Conservation (phyloP, 2,113 vertebrate genomes). For the Entelurus aequoreus region DNA sequence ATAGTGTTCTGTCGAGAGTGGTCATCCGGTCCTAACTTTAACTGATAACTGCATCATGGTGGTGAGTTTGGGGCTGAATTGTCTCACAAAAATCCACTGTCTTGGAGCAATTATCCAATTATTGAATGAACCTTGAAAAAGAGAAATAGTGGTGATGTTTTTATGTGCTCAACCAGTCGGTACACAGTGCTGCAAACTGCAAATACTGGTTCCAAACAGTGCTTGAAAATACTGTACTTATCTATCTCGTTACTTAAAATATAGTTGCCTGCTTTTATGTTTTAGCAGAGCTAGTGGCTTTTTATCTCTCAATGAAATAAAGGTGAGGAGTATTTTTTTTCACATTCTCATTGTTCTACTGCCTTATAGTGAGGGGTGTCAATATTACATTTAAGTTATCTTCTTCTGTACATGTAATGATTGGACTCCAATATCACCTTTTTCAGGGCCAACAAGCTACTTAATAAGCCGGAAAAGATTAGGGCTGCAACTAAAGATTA, state of each 20-base stretch:
- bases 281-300: neutral
- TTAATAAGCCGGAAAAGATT: too few relatives aligned
- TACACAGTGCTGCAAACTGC: neutral
- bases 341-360: too few relatives aligned
- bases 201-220: neutral
- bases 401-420: too few relatives aligned
- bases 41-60: constrained; percentile 51
- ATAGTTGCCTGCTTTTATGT: neutral
- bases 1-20: constrained; percentile 11
- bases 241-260: neutral
- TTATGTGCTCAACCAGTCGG: neutral
- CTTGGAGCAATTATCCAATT: neutral
- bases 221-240: too few relatives aligned
- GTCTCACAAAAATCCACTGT: neutral
- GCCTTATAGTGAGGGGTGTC: too few relatives aligned
- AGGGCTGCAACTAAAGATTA: too few relatives aligned
- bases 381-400: too few relatives aligned
- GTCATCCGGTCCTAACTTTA: constrained; percentile 4
- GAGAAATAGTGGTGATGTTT: neutral
- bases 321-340: too few relatives aligned
- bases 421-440: too few relatives aligned
- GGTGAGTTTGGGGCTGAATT: constrained; percentile 47
- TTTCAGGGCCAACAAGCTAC: too few relatives aligned
- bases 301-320: too few relatives aligned
- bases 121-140: neutral